Base-by-base conservation (phyloP, 2,888 invertebrate species). In the Dysmachus trigonus region DNA sequence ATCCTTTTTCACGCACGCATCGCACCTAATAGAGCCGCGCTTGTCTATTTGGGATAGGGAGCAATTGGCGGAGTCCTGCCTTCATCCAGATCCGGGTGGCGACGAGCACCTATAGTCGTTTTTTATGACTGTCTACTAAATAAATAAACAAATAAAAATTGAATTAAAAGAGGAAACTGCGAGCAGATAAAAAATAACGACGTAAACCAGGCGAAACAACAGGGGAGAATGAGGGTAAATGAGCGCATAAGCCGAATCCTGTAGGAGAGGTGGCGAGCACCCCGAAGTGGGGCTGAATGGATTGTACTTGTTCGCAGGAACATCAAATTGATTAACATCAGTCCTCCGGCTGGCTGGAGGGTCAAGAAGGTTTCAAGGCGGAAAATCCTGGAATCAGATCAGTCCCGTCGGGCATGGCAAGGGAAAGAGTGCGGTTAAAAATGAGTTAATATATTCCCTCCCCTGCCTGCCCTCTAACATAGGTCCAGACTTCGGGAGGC, bases 301-400 rank as follows among this genome's bases (percentile, higher is more conserved):
- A 89, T 89, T 88, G 88, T 88, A 88, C 88, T 89, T 88, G 88
- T 88, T 89, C 88, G 88, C 88, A 88, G 87, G 87, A 88, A 88
- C 88, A 89, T 89, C 88, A 89, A 89, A 87, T 89, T 89, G 89
- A 89, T 89, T 89, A 89, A 89, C 88, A 38, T 53, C 53, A 85
- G 8, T 41, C 38, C 72, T 18, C 31, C 10, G 18, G 3, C 7
- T 62, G 73, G 31, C 6, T 8, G 31, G 30, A 62, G 82, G 71
- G 62, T 15, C 27, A 47, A 62, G 15, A 22, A 51, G 47, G 30
- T 81, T 51, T 18, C 27, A 31, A 30, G 62, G 27, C 38, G 51
- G 71, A 62, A 72, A 72, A 38, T 53, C 22, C 51, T 85, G 51
- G 53, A 85, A 74, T 85, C 85, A 74, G 73, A 74, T 85, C 85